These are phyloP conservation scores for Hydractinia symbiolongicarpus DNA, from an alignment of 30 jellyfish, hydroid and myxozoan species.

Conservation along the genomic window DNA sequence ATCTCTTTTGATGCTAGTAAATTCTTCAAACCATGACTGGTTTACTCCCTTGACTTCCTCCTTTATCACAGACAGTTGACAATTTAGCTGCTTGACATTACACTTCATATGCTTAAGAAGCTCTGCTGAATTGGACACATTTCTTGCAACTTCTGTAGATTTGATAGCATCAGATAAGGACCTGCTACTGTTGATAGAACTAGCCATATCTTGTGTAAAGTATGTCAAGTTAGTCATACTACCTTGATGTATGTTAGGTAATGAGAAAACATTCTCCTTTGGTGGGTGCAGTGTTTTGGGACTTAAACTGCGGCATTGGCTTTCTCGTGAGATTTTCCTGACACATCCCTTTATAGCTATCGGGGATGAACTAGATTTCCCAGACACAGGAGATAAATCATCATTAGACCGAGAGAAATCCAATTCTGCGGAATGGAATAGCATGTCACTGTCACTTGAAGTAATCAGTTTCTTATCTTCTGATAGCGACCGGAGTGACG, in stretches of 20 bases:
- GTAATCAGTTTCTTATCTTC: conserved; percentile 4
- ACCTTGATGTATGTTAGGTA: conserved; percentile 7
- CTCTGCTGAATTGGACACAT: conserved; percentile 13
- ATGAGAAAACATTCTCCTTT: conserved; percentile 17
- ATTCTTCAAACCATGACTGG: too few species aligned
- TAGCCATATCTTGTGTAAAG: not conserved
- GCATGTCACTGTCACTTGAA: conserved; percentile 35
- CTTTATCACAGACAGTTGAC: not conserved
- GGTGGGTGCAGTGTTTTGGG: not conserved
- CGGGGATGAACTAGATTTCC: conserved; percentile 38
- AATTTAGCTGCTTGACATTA: conserved; percentile 4
- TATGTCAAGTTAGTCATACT: not conserved
- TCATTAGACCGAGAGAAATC: conserved; percentile 14
- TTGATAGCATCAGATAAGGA: conserved; percentile 34
- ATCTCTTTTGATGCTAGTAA: too few species aligned
- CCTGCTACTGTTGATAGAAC: conserved; percentile 39
- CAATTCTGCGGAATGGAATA: conserved; percentile 39
- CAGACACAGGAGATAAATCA: conserved; percentile 26
- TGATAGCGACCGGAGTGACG: conserved; percentile 44
- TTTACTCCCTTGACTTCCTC: not conserved
- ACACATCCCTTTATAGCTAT: conserved; percentile 12
- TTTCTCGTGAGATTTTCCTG: not conserved
- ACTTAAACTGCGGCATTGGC: conserved; percentile 1
- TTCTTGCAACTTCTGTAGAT: not conserved
- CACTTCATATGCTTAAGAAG: not conserved